phyloP scores from a whole-genome alignment of 2,797 vertebrate genomes.

The Remorina albescens region DNA sequence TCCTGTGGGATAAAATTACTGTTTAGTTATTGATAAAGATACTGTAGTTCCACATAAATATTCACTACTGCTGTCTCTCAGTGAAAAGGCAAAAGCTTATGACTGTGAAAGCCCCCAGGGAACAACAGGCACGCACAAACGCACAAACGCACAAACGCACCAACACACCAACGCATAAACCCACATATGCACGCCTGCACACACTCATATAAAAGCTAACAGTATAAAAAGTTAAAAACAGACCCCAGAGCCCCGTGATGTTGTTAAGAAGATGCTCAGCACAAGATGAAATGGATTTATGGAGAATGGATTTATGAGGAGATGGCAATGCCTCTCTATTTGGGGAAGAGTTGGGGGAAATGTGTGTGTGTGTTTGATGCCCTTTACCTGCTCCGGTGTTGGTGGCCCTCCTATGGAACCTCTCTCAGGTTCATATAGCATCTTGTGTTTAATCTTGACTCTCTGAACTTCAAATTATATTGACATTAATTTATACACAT shows the following conservation, averaged over 20 bases:
- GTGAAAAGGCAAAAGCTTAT: conserved; percentile 66
- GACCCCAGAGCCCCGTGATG: conserved; percentile 51
- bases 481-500: neutral
- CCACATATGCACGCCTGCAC: conserved; percentile 23
- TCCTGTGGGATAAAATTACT: conserved; percentile 48
- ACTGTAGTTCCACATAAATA: conserved; percentile 72
- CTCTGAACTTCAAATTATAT: neutral
- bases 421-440: neutral
- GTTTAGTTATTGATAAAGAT: conserved; percentile 77
- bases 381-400: neutral
- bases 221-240: conserved; percentile 62
- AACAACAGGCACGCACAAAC: conserved; percentile 20
- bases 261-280: conserved; percentile 63
- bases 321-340: conserved; percentile 49
- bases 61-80: conserved; percentile 65
- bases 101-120: conserved; percentile 64
- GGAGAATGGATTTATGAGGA: conserved; percentile 60
- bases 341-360: no score
- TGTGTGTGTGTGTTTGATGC: conserved; percentile 1
- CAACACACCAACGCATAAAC: conserved; percentile 25
- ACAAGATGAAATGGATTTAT: conserved; percentile 73
- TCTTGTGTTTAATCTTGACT: conserved; percentile 1
- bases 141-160: conserved; percentile 15
- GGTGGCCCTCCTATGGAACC: neutral
- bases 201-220: conserved; percentile 28